phyloP scores from a whole-genome alignment of 2,888 invertebrate species.

The Nasonovia ribisnigri region DNA sequence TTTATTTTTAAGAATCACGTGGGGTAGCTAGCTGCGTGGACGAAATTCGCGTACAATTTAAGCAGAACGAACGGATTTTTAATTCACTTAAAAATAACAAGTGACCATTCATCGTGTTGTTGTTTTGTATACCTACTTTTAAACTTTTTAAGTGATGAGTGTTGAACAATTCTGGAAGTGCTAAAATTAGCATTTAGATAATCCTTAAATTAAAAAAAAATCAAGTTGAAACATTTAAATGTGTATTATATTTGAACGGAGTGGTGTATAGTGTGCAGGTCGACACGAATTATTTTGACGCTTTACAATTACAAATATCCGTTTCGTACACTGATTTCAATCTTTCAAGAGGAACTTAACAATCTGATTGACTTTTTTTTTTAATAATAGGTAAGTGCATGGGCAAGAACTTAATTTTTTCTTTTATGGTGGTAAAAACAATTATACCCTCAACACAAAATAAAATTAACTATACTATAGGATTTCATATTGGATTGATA shows the following conservation, averaged over 20 bases:
- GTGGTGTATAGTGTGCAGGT: not conserved
- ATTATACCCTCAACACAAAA: not conserved
- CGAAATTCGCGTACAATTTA: not conserved
- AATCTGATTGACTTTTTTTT: not conserved
- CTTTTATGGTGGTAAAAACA: not conserved
- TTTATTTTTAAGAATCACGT: constrained; percentile 47
- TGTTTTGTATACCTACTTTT: constrained; percentile 5
- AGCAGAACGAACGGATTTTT: constrained; percentile 14
- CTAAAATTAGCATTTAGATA: constrained; percentile 13
- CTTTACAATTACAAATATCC: not conserved
- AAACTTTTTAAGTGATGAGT: not conserved
- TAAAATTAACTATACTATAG: not conserved
- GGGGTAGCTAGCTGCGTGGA: not conserved
- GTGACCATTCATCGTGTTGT: constrained; percentile 18
- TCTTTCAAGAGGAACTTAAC: not conserved
- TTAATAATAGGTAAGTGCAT: not conserved
- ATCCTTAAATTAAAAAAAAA: not conserved
- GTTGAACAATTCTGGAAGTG: constrained; percentile 27
- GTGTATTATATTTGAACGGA: not conserved
- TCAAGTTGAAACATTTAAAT: not conserved
- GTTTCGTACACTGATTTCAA: not conserved
- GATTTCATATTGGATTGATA: not conserved
- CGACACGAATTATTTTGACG: not conserved
- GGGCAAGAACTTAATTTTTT: not conserved
- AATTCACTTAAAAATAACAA: constrained; percentile 44